Conservation (phyloP, 2,797 vertebrate genomes). For the Psittacula derbiana region DNA sequence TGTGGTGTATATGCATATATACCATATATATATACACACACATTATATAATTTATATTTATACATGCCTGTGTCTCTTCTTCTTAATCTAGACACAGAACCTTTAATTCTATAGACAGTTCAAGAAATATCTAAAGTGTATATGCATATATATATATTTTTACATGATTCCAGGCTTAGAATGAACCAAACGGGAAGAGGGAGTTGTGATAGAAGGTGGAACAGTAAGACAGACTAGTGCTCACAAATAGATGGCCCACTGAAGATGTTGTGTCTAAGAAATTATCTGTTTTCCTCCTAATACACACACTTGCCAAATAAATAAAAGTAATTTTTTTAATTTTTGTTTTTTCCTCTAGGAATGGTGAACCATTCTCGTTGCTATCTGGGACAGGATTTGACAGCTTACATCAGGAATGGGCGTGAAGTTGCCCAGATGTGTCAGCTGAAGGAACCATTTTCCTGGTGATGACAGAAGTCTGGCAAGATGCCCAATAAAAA, state of each 20-base stretch:
- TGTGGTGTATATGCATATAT: rapidly evolving
- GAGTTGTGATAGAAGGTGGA: neutral
- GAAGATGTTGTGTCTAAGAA: neutral
- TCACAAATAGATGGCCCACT: neutral
- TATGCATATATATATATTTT: neutral
- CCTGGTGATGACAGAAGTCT: constrained; percentile 49
- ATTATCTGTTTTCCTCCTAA: neutral
- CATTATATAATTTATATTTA: neutral
- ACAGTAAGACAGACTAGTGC: neutral
- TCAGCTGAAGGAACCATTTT: constrained; percentile 37
- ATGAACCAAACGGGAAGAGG: neutral
- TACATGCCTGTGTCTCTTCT: neutral
- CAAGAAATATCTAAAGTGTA: neutral
- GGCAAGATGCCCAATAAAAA: constrained; percentile 41
- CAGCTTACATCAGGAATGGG: constrained; percentile 26
- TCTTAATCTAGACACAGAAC: neutral
- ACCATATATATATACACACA: rapidly evolving
- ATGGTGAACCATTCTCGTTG: neutral
- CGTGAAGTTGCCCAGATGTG: constrained; percentile 57
- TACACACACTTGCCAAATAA: neutral
- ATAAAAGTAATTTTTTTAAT: neutral
- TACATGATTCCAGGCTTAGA: neutral
- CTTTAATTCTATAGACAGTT: neutral
- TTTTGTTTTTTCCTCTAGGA: neutral
- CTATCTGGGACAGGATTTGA: constrained; percentile 15